Base-by-base conservation (phyloP, 2,888 invertebrate species). In the Spilosoma lubricipeda region DNA sequence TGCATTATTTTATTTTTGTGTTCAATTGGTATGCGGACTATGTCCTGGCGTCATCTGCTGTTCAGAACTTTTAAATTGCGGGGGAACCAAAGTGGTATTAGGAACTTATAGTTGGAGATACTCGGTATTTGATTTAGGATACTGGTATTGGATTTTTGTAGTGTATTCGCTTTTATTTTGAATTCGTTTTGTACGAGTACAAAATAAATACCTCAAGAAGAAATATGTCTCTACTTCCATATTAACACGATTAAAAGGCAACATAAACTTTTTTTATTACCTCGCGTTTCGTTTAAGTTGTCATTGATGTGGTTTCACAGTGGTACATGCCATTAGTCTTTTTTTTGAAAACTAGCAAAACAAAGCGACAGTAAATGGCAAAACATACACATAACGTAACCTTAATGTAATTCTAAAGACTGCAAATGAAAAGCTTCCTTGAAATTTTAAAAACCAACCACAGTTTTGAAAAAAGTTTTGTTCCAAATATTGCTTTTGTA, bases 11-110 rank as follows among this genome's bases (percentile, higher is more conserved):
- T 92, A 89, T 92, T 92, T 92, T 90, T 90, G 89, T 89, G 84
- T 81, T 82, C 82, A 84, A 92, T 95, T 92, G 90, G 94, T 95
- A 95, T 95, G 92, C 94, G 88, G 90, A 85, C 85, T 90, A 88
- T 86, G 93, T 88, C 79, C 84, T 84, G 81, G 90, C 91, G 93
- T 91, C 94, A 94, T 94, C 93, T 95, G 94, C 88, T 90, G 90
- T 88, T 87, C 87, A 83, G 83, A 93, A 92, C 91, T 93, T 94
- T 93, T 91, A 93, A 94, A 93, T 89, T 90, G 90, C 87, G 86
- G 90, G 90, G 90, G 87, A 87, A 85, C 85, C 83, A 84, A 85
- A 89, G 88, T 89, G 89, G 88, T 87, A 89, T 88, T 13, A 70
- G 74, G 70, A 80, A 82, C 77, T 82, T 82, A 77, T 82, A 71